A percentile compares a stretch with the other conserved stretches of the same genome.
phyloP scores from a whole-genome alignment of 2,797 vertebrate genomes.

The Galagoides demidoff region DNA sequence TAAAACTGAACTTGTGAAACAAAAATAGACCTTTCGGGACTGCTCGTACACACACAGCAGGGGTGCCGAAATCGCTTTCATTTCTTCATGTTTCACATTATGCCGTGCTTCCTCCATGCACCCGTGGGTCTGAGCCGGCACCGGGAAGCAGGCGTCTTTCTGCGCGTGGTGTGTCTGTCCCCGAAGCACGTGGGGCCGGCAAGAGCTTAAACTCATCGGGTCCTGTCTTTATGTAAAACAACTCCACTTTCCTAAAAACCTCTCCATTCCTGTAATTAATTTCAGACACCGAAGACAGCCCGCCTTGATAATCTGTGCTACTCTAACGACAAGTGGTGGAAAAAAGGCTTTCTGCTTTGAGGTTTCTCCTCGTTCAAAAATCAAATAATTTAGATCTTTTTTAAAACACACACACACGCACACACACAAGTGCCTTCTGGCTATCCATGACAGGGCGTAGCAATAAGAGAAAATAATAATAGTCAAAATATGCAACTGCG shows the following conservation, averaged over 20 bases:
- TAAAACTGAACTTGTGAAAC: constrained; percentile 82
- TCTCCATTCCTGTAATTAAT: constrained; percentile 81
- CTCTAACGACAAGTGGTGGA: constrained; percentile 76
- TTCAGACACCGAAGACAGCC: constrained; percentile 76
- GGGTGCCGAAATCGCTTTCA: constrained; percentile 66
- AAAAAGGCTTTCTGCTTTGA: constrained; percentile 84
- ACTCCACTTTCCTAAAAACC: neutral
- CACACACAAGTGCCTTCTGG: constrained; percentile 83
- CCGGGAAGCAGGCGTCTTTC: neutral
- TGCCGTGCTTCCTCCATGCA: neutral
- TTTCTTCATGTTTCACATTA: constrained; percentile 41
- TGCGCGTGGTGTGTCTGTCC: neutral
- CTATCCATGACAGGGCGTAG: constrained; percentile 73
- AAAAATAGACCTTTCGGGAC: constrained; percentile 79
- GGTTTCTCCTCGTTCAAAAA: constrained; percentile 84
- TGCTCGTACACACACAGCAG: constrained; percentile 47
- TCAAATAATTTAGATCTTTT: constrained; percentile 82
- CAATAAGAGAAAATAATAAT: constrained; percentile 87
- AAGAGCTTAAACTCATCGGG: neutral
- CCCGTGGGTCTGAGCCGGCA: neutral
- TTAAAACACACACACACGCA: constrained; percentile 65
- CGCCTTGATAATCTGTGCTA: constrained; percentile 69
- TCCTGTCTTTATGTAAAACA: constrained; percentile 60
- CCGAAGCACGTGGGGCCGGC: neutral
- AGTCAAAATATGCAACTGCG: constrained; percentile 84